Evolutionary conservation across 2,113 vertebrate genomes (phyloP).

Genomic region (Trochalopteron elliotii): DNA sequence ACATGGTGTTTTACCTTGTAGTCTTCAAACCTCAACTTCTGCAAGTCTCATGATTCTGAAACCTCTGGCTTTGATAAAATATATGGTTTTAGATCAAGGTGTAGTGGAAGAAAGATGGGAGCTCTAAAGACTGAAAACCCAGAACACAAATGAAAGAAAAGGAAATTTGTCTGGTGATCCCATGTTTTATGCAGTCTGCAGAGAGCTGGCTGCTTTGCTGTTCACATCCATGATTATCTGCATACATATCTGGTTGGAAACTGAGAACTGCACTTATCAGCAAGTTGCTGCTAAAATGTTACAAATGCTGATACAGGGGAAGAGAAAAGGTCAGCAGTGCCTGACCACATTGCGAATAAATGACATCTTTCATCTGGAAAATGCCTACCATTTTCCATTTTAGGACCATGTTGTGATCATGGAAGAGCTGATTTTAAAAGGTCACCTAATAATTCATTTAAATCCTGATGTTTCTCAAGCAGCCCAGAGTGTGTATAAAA

Average conservation of each 20-base stretch:
- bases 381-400: neutral
- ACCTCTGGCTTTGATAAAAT: neutral
- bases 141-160: neutral
- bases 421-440: conserved; percentile 4
- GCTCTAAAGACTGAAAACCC: neutral
- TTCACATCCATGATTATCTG: neutral
- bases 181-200: neutral
- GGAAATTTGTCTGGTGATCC: neutral
- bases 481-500: neutral
- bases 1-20: neutral
- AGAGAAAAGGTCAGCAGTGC: neutral
- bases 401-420: neutral
- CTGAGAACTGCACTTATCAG: neutral
- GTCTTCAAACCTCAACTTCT: neutral
- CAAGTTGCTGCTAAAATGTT: neutral
- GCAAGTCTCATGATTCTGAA: neutral
- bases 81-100: neutral
- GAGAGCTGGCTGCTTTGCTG: neutral
- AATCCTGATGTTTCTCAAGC: neutral
- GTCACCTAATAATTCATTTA: neutral
- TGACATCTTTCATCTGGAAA: neutral
- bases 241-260: neutral
- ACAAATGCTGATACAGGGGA: neutral
- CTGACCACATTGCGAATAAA: neutral
- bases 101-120: neutral